Conservation (phyloP, 2,888 invertebrate genomes). For the Platycheirus albimanus region DNA sequence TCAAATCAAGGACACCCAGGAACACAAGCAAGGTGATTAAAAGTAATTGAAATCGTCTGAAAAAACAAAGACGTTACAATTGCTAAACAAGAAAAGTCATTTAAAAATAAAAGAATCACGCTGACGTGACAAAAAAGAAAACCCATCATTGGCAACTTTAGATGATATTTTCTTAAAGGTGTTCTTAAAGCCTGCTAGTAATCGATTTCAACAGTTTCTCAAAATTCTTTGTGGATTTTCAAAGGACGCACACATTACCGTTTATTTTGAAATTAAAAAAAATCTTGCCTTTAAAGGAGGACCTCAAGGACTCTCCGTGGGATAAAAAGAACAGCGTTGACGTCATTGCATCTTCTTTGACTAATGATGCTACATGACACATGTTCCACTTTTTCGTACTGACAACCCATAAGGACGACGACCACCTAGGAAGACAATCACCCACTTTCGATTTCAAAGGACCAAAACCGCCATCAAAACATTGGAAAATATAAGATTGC, state of each 20-base stretch:
- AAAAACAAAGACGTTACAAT: slow-evolving; percentile 6
- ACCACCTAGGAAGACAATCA: slow-evolving; percentile 40
- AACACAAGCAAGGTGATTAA: slow-evolving; percentile 8
- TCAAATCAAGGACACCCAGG: slow-evolving; percentile 58
- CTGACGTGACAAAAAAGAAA: slow-evolving; percentile 12
- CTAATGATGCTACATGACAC: slow-evolving; percentile 16
- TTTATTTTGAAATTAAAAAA: background rate
- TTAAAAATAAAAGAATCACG: slow-evolving; percentile 25
- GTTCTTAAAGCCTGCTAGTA: background rate
- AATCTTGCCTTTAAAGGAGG: no score
- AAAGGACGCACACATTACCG: background rate
- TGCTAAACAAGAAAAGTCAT: slow-evolving; percentile 11
- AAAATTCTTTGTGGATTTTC: background rate
- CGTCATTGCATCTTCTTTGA: slow-evolving; percentile 11
- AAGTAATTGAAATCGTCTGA: slow-evolving; percentile 21
- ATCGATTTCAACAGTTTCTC: background rate
- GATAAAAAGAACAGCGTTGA: background rate
- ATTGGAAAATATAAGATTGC: slow-evolving; percentile 61
- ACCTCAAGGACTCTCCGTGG: slow-evolving; percentile 5
- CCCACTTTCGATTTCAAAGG: slow-evolving; percentile 46
- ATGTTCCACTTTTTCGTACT: slow-evolving; percentile 13
- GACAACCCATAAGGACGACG: background rate
- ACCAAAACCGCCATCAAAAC: slow-evolving; percentile 71
- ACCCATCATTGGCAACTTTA: background rate
- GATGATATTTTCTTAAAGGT: background rate